phyloP scores from a whole-genome alignment of 2,888 invertebrate species.

The Scelioninae gen. 1 region DNA sequence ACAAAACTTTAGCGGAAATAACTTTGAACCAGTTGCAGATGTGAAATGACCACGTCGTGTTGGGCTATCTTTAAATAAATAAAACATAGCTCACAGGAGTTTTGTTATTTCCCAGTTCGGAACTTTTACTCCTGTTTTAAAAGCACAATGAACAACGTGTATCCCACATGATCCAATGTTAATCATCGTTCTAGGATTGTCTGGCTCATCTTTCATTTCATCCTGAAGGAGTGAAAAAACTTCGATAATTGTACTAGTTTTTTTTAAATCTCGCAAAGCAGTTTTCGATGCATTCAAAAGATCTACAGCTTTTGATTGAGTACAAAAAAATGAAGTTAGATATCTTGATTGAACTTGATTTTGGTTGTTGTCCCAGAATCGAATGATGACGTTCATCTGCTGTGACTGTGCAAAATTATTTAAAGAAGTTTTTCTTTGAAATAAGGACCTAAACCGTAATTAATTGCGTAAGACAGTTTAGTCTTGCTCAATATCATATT shows the following conservation, averaged over 20 bases:
- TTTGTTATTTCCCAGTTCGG: not conserved
- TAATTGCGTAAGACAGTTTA: constrained; percentile 15
- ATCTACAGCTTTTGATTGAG: constrained; percentile 68
- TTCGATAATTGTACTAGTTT: not conserved
- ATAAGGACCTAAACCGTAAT: constrained; percentile 63
- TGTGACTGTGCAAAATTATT: constrained; percentile 70
- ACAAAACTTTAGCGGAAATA: not conserved
- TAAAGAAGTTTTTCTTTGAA: constrained; percentile 64
- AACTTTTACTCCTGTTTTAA: not conserved
- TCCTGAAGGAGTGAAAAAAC: constrained; percentile 33
- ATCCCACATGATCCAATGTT: not conserved
- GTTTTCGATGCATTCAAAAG: constrained; percentile 39
- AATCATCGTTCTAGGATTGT: constrained; percentile 29
- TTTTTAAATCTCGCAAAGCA: not conserved
- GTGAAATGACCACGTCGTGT: not conserved
- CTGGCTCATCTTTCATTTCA: constrained; percentile 31
- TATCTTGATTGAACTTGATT: constrained; percentile 70
- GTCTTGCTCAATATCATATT: constrained; percentile 26
- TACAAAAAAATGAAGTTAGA: constrained; percentile 70
- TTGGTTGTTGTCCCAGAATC: constrained; percentile 71
- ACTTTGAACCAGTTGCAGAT: not conserved
- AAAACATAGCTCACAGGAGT: not conserved
- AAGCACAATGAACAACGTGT: constrained; percentile 14
- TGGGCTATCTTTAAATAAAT: not conserved
- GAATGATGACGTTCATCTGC: constrained; percentile 75